Base-by-base conservation (phyloP, 2,113 vertebrate species). In the Kryptolebias marmoratus region DNA sequence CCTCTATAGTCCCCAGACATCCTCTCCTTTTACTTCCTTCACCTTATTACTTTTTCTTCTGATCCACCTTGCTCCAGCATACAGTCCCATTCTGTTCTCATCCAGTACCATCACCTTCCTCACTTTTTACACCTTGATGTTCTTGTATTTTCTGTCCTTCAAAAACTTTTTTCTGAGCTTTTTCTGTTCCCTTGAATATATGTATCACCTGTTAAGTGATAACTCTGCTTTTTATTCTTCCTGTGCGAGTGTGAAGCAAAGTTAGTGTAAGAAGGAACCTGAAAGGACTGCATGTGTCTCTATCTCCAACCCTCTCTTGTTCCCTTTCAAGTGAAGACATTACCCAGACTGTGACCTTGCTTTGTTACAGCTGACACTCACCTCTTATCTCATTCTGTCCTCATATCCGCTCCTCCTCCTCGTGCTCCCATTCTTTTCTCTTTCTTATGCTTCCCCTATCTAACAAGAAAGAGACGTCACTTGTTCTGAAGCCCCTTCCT, bases 351-450 rank as follows among this genome's bases (percentile, higher is more conserved):
- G 72, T 88, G 91, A 92, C 91, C 91, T 92, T 92, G 88, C 91
- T 89, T 92, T 92, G 91, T 91, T 82, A 77, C 80, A 47, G 74
- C 74, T 75, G 88, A 89, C 88, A 86, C 90, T 86, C 88, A 87
- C 87, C 90, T 91, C 85, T 92, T 91, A 85, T 92, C 86, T 13
- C 22, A 13, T 69, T 78, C 82, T 54, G 74, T 86, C 89, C 82
- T 83, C 83, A 81, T 80, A 87, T 81, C 83, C 68, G 58, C 85
- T 80, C 81, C 81, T 72, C 81, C 86, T 78, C 80, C 65, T 82
- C 83, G 66, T 62, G 80, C 81, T 75, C 79, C 52, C 68, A 59
- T 67, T 63, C 56, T 67, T 68, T 68, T 68, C 63, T 66, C 79
- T 72, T 64, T 73, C 68, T 77, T 74, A 58, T 55, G 77, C 77